Percentiles rank a stretch among this genome's conserved stretches.
Evolutionary conservation across 2,888 invertebrate genomes (phyloP).

Genomic region (Cecidostiba fungosa): DNA sequence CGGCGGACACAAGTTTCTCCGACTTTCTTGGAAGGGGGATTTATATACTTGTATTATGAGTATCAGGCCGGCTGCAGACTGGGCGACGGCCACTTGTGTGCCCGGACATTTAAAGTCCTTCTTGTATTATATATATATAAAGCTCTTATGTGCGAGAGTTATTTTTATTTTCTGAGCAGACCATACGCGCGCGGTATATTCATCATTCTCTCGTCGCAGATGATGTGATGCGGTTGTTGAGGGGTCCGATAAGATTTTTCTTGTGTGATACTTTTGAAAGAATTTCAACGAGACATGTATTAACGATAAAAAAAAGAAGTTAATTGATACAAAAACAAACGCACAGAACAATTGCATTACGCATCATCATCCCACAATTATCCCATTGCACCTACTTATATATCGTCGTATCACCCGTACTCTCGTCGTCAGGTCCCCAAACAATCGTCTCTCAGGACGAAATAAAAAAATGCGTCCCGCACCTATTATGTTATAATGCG

Average conservation of each 20-base stretch:
- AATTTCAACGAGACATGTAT: too few relatives aligned
- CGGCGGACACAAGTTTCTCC: not conserved
- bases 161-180: not conserved
- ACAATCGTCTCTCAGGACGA: not conserved
- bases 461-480: not conserved
- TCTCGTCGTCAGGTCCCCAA: too few relatives aligned
- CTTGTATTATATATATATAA: too few relatives aligned
- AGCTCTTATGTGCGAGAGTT: not conserved
- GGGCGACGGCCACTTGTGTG: not conserved
- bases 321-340: too few relatives aligned
- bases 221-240: not conserved
- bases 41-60: too few relatives aligned
- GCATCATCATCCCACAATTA: not conserved
- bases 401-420: not conserved
- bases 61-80: slow-evolving; percentile 10
- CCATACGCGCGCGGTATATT: not conserved
- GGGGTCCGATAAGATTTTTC: not conserved
- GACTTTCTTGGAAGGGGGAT: slow-evolving; percentile 40
- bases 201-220: too few relatives aligned
- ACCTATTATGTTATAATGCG: slow-evolving; percentile 49
- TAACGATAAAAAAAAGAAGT: too few relatives aligned
- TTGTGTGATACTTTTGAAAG: not conserved
- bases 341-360: too few relatives aligned
- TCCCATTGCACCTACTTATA: not conserved
- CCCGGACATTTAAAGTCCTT: slow-evolving; percentile 1